Evolutionary conservation across 2,797 vertebrate genomes (phyloP).

Genomic region (Microctenopoma lineatum): DNA sequence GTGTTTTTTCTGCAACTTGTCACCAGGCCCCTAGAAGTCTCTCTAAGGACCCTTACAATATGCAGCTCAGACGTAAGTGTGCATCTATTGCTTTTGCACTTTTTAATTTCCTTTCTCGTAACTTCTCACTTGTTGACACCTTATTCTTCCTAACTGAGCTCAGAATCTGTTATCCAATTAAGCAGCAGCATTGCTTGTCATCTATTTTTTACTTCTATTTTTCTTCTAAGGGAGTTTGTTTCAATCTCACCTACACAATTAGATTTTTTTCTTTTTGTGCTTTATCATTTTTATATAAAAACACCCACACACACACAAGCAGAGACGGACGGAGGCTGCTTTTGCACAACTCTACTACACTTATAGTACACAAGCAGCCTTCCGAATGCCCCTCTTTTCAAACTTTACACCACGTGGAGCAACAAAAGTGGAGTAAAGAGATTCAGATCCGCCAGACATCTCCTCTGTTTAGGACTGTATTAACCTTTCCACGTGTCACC

Average conservation of each 20-base stretch:
- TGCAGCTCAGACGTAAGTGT: neutral
- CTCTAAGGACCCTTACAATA: no score
- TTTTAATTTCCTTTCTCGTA: neutral
- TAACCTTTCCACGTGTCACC: conserved; percentile 77
- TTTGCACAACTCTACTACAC: conserved; percentile 2
- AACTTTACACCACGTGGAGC: conserved; percentile 19
- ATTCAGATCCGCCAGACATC: conserved; percentile 34
- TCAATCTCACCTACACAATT: neutral
- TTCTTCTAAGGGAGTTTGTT: conserved; percentile 5
- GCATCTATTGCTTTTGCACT: neutral
- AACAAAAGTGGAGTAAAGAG: conserved; percentile 30
- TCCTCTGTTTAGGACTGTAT: conserved; percentile 67
- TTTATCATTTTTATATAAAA: neutral
- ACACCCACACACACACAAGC: neutral
- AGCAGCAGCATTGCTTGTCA: conserved; percentile 7
- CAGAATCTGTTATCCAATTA: conserved; percentile 33
- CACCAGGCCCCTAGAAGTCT: no score
- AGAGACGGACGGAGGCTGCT: neutral
- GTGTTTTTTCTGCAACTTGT: no score
- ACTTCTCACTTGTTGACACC: conserved; percentile 14
- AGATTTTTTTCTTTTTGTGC: neutral
- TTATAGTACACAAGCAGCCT: neutral
- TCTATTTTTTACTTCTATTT: conserved; percentile 8
- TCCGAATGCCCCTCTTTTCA: neutral
- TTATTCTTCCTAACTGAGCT: neutral